Conservation (phyloP, 2,113 vertebrate genomes). For the Malurus cyaneus region DNA sequence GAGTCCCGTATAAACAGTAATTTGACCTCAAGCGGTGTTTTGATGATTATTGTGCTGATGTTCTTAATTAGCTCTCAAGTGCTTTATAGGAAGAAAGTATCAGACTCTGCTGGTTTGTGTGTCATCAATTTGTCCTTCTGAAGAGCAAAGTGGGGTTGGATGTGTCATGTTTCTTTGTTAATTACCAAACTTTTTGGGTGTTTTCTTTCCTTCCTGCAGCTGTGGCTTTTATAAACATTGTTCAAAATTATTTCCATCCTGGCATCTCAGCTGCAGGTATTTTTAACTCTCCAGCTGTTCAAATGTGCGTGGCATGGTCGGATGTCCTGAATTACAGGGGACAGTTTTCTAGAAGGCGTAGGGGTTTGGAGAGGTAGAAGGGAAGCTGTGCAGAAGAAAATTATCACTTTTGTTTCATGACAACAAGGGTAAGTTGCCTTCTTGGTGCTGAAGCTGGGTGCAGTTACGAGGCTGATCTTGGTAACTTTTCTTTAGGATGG, state of each 20-base stretch:
- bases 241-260: background rate
- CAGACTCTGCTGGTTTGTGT: background rate
- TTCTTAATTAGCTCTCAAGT: background rate
- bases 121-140: background rate
- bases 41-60: background rate
- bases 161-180: background rate
- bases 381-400: background rate
- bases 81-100: background rate
- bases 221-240: background rate
- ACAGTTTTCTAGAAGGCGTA: background rate
- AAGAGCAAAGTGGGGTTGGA: fast-evolving
- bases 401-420: background rate
- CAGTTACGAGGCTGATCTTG: background rate
- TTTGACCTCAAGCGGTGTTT: background rate
- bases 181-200: background rate
- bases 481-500: background rate
- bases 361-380: background rate
- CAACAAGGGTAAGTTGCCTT: background rate
- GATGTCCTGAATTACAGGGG: background rate
- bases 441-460: background rate
- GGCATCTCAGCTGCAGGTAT: background rate
- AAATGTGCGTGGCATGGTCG: fast-evolving
- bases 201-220: background rate
- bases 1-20: background rate
- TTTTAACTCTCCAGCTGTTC: background rate